Conservation (phyloP, 2,797 vertebrate genomes). For the Danio albolineatus region DNA sequence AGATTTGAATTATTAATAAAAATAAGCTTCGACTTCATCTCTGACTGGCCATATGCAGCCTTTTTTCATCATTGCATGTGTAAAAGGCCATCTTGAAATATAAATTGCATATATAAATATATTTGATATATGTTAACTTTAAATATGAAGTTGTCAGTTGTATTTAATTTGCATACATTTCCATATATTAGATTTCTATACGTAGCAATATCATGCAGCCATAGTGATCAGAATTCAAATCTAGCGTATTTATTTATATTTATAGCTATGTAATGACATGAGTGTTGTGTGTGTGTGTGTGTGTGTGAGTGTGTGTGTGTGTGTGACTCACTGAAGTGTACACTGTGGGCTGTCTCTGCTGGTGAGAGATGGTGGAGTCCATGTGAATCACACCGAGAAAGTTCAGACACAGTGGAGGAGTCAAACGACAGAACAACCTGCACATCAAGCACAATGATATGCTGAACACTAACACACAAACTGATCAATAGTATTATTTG, state of each 20-base stretch:
- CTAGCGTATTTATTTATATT: background rate
- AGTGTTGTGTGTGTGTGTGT: background rate
- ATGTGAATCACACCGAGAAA: conserved; percentile 97
- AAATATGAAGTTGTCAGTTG: too few relatives aligned
- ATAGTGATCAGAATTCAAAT: too few relatives aligned
- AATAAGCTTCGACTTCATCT: too few relatives aligned
- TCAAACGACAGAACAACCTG: conserved; percentile 95
- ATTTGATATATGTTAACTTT: too few relatives aligned
- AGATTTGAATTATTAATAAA: too few relatives aligned
- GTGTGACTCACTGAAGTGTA: conserved; percentile 89
- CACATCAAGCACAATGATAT: background rate
- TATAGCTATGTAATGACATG: background rate
- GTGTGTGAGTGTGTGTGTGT: too few relatives aligned
- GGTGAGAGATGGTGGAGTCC: conserved; percentile 91
- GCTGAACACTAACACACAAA: background rate
- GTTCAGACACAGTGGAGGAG: conserved; percentile 94
- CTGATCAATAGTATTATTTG: background rate
- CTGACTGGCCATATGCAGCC: too few relatives aligned
- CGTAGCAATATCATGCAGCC: background rate
- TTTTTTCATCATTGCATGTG: too few relatives aligned
- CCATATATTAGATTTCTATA: too few relatives aligned
- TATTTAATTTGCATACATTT: too few relatives aligned
- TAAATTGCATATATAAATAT: too few relatives aligned
- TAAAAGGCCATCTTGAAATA: too few relatives aligned
- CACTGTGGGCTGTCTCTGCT: conserved; percentile 87